Conservation (phyloP, 1,140 invertebrate genomes). For the Procambarus virginalis region DNA sequence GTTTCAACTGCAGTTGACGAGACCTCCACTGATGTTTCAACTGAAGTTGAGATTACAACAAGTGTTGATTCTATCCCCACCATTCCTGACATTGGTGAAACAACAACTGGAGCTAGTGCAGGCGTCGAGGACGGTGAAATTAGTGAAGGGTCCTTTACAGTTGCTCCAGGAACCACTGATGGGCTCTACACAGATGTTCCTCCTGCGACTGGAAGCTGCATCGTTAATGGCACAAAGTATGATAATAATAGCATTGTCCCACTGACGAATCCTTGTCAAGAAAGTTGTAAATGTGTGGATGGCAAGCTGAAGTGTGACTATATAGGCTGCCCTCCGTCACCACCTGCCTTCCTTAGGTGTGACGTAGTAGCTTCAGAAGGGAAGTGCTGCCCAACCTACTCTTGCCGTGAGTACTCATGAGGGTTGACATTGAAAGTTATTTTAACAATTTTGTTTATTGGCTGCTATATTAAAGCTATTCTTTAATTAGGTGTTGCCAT, state of each 20-base stretch:
- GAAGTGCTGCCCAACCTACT: constrained; percentile 41
- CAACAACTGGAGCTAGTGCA: neutral
- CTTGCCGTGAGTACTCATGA: constrained; percentile 42
- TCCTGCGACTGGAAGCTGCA: neutral
- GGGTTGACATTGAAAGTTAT: neutral
- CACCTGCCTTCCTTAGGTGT: constrained; percentile 47
- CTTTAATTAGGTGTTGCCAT: too few relatives aligned
- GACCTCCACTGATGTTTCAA: constrained; percentile 9
- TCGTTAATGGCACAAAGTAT: neutral
- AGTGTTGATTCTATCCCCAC: too few relatives aligned
- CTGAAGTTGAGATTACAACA: neutral
- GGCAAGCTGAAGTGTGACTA: constrained; percentile 32
- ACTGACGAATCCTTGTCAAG: constrained; percentile 25
- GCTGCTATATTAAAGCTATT: too few relatives aligned
- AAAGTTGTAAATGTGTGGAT: constrained; percentile 30
- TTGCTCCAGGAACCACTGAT: neutral
- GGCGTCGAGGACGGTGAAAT: neutral
- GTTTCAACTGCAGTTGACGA: neutral
- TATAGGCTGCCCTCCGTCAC: constrained; percentile 38
- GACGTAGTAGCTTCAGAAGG: neutral
- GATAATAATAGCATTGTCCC: constrained; percentile 3
- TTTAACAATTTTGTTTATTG: neutral
- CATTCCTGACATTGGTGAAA: neutral
- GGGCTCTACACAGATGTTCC: neutral
- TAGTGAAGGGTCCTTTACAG: neutral